Conservation (phyloP, 92 coral and sea anemone genomes). For the Actinernus sp. region DNA sequence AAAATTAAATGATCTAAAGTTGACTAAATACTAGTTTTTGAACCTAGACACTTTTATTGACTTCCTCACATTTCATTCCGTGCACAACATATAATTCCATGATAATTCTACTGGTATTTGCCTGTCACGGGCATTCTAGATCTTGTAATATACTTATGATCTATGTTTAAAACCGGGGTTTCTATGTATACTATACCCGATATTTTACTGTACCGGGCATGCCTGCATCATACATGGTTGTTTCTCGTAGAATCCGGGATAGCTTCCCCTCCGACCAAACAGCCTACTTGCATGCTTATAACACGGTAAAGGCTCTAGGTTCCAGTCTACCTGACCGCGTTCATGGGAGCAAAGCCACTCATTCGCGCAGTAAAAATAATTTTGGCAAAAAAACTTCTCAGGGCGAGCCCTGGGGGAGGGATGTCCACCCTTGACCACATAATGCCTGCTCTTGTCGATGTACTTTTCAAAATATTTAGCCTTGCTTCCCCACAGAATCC, state of each 20-base stretch:
- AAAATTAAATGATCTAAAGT: too few species aligned
- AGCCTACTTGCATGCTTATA: constrained; percentile 40
- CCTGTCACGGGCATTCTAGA: too few species aligned
- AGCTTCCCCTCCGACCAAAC: constrained; percentile 8
- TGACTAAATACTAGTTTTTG: too few species aligned
- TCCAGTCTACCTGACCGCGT: constrained; percentile 63
- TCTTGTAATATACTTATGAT: too few species aligned
- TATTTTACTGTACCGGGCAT: constrained; percentile 28
- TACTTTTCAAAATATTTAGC: constrained; percentile 37
- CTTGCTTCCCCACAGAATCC: constrained; percentile 66
- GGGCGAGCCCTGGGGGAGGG: constrained; percentile 57
- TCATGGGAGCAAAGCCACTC: constrained; percentile 35
- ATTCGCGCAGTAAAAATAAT: constrained; percentile 53
- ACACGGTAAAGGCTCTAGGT: constrained; percentile 58
- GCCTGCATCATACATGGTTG: constrained; percentile 51
- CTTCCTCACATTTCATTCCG: too few species aligned
- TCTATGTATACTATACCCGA: too few species aligned
- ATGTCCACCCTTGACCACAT: constrained; percentile 57
- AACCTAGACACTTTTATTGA: too few species aligned
- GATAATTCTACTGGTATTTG: too few species aligned
- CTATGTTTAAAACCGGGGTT: too few species aligned
- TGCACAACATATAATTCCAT: too few species aligned
- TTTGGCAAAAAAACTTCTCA: constrained; percentile 48
- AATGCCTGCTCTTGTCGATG: constrained; percentile 50
- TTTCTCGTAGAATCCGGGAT: constrained; percentile 31